Base-by-base conservation (phyloP, 1,140 invertebrate genomes). In the Drusus annulatus region DNA sequence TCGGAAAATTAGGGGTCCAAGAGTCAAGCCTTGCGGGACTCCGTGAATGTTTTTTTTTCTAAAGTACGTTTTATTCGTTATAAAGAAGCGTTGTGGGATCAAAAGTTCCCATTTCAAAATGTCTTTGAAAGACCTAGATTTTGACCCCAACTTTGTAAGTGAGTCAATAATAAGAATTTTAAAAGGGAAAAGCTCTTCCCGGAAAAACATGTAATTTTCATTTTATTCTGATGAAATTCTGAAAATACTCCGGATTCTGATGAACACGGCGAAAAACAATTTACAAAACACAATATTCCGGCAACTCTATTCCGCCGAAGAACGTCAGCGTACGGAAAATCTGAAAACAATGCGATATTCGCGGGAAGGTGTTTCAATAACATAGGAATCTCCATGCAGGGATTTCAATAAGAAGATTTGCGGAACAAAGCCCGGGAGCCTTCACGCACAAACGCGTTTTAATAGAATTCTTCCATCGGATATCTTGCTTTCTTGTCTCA, bases 391-490 rank as follows among this genome's bases (percentile, higher is more conserved):
- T 78, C 63, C 62, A 58, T 69, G 63, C 76, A 68, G 62, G 63
- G 76, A 54, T 78, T 78, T 78, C 31, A 78, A 78, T 78, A 78
- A 68, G 76, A n/a, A 69, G 63, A 62, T 63, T 62, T 60, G 75
- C 50, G 23, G 60, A 76, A 76, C 75, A 76, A 63, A 76, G 73
- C 56, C 16, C 31, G 36, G 75, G 16, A 19, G 3, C 31, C 63
- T 68, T 78, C 76, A 78, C 76, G 76, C 76, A 69, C 62, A 69
- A 69, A 68, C 63, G 50, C 50, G 63, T 68, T 76, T 62, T 78
- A 78, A 78, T 78, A 69, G 76, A 78, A 78, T 78, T 78, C 76
- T 76, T 76, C 63, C 76, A 69, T 62, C 63, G 54, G 76, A 78
- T 78, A 78, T 78, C 63, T 28, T 68, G 45, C 62, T 78, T 50